A percentile compares a stretch with the other conserved stretches of the same genome.
Evolutionary conservation across 2,797 vertebrate genomes (phyloP).

Genomic region (Sylvilagus floridanus): DNA sequence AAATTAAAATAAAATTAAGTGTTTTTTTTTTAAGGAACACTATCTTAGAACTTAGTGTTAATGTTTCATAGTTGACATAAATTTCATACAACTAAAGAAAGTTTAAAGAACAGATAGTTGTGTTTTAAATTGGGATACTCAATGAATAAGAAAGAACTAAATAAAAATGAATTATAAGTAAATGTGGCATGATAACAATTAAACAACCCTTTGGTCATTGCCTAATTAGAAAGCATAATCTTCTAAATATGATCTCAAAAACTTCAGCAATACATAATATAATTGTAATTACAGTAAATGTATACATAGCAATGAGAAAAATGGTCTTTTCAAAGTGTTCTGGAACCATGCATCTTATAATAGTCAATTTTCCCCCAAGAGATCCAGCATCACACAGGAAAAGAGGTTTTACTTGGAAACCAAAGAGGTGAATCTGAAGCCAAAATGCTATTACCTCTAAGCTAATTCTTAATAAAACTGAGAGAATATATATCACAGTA

Average conservation of each 20-base stretch:
- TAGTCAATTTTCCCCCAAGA: constrained; percentile 90
- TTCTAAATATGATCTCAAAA: constrained; percentile 93
- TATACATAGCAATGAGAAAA: constrained; percentile 95
- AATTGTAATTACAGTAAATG: constrained; percentile 93
- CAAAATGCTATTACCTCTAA: constrained; percentile 94
- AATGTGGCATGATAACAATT: not conserved
- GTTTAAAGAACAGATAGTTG: constrained; percentile 60
- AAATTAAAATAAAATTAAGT: constrained; percentile 59
- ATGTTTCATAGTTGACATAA: constrained; percentile 41
- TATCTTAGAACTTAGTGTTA: constrained; percentile 40
- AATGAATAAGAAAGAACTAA: constrained; percentile 78
- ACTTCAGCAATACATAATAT: constrained; percentile 92
- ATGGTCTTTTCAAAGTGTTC: constrained; percentile 96
- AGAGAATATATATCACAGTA: constrained; percentile 92
- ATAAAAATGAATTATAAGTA: constrained; percentile 13
- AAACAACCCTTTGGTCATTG: constrained; percentile 82
- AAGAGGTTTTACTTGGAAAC: constrained; percentile 92
- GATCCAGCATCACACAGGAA: constrained; percentile 91
- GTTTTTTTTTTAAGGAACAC: constrained; percentile 34
- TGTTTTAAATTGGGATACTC: constrained; percentile 71
- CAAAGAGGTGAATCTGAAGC: constrained; percentile 94
- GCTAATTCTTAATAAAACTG: constrained; percentile 92
- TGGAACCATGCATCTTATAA: constrained; percentile 93
- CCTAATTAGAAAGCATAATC: constrained; percentile 90
- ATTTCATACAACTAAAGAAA: constrained; percentile 1